Evolutionary conservation across 2,797 vertebrate species (phyloP), one percentile per base, ranked within the genome.

Genomic region (Hyperoplus lanceolatus): DNA sequence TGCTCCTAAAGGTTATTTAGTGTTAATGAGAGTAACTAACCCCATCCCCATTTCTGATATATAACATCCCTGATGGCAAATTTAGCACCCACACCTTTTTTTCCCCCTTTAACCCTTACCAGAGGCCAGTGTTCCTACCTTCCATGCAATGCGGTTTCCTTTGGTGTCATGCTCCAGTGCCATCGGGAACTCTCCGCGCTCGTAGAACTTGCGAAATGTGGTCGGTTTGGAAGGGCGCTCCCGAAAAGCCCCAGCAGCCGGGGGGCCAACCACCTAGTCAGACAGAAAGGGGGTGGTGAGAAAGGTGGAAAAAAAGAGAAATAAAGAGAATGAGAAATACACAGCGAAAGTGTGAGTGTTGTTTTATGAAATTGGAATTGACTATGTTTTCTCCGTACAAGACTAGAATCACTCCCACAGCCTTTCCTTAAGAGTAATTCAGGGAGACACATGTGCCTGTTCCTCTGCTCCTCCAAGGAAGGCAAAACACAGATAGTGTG

Each of bases 151-250:
- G 54, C 86, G 86, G 69, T 94, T 94, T 39, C 94, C 92, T 76
- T 84, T 94, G 63, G 82, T 68, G 74, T 91, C 86, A 4, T 95
- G 93, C 46, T 90, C 79, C 87, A 96, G 81, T 0, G 88, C 90
- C 9, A 96, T 91, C 2, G 97, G 97, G 89, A 98, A 96, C 85
- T 97, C 97, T 75, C 97, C 96, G 5, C 97, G 92, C 42, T 99
- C 96, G n/a, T 98, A 99, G 91, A 96, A 96, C 89, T 95, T 99
- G 66, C 97, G 96, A 83, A 99, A 99, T 2, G 89, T 92, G 8
- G 97, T 98, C 10, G 96, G 96, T 88, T 96, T 97, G 72, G 93
- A 80, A n/a, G 96, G 96, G 65, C 97, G 95, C 87, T 96, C 95
- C 68, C 92, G 96, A 90, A 97, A 96, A 3, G 96, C 96, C 78